Conservation (phyloP, 2,888 invertebrate genomes). For the Stenodema calcarata region DNA sequence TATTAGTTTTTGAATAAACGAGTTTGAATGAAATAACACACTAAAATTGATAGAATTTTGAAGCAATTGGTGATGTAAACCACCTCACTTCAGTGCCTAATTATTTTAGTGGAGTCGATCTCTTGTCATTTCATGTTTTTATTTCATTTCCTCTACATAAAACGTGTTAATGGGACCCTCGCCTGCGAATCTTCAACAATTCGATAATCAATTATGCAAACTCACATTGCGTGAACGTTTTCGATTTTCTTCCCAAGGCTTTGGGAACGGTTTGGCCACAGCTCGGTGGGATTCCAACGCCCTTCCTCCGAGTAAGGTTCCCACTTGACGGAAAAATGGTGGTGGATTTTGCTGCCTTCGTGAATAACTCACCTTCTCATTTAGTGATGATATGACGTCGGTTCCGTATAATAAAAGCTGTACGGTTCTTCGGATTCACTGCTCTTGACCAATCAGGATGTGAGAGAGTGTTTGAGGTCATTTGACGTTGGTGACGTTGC, state of each 20-base stretch:
- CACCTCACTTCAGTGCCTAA: no score
- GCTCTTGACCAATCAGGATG: not conserved
- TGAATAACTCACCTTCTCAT: not conserved
- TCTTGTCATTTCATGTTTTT: no score
- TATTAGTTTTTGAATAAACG: no score
- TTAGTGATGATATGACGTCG: not conserved
- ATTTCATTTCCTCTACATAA: no score
- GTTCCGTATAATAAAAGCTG: not conserved
- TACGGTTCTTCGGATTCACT: not conserved
- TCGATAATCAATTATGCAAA: conserved; percentile 25
- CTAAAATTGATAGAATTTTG: no score
- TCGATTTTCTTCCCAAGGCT: not conserved
- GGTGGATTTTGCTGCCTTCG: not conserved
- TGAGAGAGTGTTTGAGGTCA: not conserved
- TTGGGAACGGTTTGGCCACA: not conserved
- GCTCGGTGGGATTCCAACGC: not conserved
- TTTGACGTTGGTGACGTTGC: not conserved
- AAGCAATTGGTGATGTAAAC: no score
- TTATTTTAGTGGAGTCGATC: no score
- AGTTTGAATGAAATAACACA: no score
- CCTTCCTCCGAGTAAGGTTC: not conserved
- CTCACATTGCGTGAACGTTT: conserved; percentile 9
- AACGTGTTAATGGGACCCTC: not conserved
- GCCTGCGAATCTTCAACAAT: not conserved
- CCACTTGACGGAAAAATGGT: not conserved